phyloP scores from a whole-genome alignment of 1,140 invertebrate species.

The Drosophila repletoides region DNA sequence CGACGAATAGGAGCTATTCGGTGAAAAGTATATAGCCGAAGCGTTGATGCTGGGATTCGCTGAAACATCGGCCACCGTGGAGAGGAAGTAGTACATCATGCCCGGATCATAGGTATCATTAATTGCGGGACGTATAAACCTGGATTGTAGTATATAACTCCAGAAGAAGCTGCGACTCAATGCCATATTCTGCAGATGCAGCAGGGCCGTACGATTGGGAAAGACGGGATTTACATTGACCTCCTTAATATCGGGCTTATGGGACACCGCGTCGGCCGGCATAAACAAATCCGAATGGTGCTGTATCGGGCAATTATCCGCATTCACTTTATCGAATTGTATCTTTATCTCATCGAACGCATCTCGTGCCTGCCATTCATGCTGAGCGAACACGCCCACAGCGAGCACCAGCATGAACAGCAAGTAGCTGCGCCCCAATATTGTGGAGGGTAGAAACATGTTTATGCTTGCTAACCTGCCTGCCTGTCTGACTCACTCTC shows the following conservation, averaged over 20 bases:
- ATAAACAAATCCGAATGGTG: constrained; percentile 93
- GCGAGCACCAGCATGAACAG: constrained; percentile 67
- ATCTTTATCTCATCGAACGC: constrained; percentile 93
- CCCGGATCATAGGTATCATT: constrained; percentile 97
- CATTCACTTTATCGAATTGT: constrained; percentile 90
- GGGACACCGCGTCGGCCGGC: constrained; percentile 92
- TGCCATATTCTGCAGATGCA: constrained; percentile 98
- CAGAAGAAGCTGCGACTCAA: constrained; percentile 96
- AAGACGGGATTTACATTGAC: constrained; percentile 97
- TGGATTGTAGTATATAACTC: constrained; percentile 96
- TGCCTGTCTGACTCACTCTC: not conserved
- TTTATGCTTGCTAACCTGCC: not conserved
- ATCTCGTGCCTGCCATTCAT: constrained; percentile 94
- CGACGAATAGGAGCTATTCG: constrained; percentile 96
- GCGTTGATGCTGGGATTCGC: constrained; percentile 96
- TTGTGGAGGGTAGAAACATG: constrained; percentile 49
- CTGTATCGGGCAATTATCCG: constrained; percentile 94
- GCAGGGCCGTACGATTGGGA: constrained; percentile 94
- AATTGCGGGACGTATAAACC: constrained; percentile 93
- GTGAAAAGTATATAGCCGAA: constrained; percentile 96
- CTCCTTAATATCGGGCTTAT: constrained; percentile 96
- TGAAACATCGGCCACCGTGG: constrained; percentile 96
- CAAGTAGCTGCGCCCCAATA: constrained; percentile 73
- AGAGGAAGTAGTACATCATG: constrained; percentile 99
- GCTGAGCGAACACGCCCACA: constrained; percentile 90